Conservation (phyloP, 2,113 vertebrate genomes). For the Tenrec ecaudatus region DNA sequence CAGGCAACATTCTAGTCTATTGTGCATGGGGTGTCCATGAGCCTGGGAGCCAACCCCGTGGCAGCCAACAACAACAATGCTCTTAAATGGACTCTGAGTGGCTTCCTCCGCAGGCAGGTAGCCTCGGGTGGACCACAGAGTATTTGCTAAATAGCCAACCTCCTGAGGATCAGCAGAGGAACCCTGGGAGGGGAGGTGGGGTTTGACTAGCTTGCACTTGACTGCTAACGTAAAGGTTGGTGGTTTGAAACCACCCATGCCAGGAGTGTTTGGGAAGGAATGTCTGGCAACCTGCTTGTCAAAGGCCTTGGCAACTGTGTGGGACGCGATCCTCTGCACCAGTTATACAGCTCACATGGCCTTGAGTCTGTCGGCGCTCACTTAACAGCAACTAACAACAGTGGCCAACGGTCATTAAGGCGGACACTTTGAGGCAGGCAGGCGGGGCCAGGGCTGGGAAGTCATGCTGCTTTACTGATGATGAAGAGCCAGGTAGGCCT, state of each 20-base stretch:
- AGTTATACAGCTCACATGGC: background rate
- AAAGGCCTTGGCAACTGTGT: background rate
- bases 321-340: background rate
- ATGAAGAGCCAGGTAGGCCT: background rate
- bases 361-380: background rate
- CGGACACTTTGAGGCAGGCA: too few species aligned
- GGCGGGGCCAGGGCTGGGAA: background rate
- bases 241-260: background rate
- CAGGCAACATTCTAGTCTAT: background rate
- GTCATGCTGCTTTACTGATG: background rate
- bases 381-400: background rate
- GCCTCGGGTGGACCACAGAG: background rate
- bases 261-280: background rate
- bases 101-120: background rate
- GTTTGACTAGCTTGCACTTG: background rate
- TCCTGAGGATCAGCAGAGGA: background rate
- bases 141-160: background rate
- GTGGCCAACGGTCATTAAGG: background rate
- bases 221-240: background rate
- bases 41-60: background rate
- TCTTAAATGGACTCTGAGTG: fast-evolving
- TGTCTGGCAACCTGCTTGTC: background rate
- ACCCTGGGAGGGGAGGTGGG: background rate
- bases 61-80: background rate
- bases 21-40: background rate